A percentile compares a stretch with the other conserved stretches of the same genome.
phyloP scores from a whole-genome alignment of 2,888 invertebrate species.

The Ecliptopera silaceata region DNA sequence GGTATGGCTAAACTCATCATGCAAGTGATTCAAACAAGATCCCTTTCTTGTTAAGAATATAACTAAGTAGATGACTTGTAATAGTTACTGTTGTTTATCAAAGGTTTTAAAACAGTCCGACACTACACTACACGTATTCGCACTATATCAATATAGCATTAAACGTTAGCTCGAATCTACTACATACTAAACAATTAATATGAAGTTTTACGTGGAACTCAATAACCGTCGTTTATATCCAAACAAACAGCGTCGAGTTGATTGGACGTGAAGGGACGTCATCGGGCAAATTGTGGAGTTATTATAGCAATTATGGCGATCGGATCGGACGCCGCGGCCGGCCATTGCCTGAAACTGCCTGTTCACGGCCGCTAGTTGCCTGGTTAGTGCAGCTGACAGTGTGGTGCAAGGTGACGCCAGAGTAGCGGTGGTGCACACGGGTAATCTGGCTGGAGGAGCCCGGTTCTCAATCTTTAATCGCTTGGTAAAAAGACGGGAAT shows the following conservation, averaged over 20 bases:
- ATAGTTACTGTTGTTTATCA: too few relatives aligned
- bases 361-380: constrained; percentile 78
- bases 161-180: background rate
- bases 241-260: constrained; percentile 41
- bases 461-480: too few relatives aligned
- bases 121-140: too few relatives aligned
- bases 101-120: too few relatives aligned
- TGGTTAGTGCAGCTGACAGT: constrained; percentile 62
- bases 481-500: too few relatives aligned
- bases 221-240: constrained; percentile 46
- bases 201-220: constrained; percentile 17
- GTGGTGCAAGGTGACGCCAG: constrained; percentile 19
- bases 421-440: background rate
- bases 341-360: constrained; percentile 67
- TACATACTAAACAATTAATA: constrained; percentile 6
- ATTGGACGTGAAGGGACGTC: constrained; percentile 37
- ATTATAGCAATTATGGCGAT: constrained; percentile 39
- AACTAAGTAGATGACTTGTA: too few relatives aligned
- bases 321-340: constrained; percentile 32
- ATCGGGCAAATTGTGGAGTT: constrained; percentile 34
- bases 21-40: too few relatives aligned
- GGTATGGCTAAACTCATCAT: too few relatives aligned
- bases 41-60: too few relatives aligned
- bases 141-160: too few relatives aligned
- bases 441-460: too few relatives aligned